Evolutionary conservation across 2,888 invertebrate species (phyloP).

Genomic region (Aspidiotus destructor): DNA sequence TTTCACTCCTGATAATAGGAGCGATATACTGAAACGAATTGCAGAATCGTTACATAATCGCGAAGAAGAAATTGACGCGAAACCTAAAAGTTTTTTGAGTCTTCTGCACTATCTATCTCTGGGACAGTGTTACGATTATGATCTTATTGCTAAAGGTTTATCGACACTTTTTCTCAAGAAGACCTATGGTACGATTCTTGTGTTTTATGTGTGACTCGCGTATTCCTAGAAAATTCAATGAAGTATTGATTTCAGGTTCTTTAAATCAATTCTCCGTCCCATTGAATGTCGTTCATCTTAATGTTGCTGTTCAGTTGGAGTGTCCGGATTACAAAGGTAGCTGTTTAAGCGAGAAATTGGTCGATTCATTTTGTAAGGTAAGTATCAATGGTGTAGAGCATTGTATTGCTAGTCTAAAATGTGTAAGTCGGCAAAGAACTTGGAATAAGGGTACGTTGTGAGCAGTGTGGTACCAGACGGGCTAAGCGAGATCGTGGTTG

Average conservation of each 20-base stretch:
- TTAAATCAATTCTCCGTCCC: not conserved
- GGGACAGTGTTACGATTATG: conserved; percentile 21
- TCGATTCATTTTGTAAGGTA: not conserved
- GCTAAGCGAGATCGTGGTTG: too few species aligned
- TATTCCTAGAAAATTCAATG: not conserved
- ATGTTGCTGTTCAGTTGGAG: not conserved
- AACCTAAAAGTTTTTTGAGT: conserved; percentile 20
- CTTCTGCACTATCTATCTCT: conserved; percentile 26
- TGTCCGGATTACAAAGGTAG: conserved; percentile 6
- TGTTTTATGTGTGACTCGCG: too few species aligned
- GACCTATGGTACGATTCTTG: conserved; percentile 1
- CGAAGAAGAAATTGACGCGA: conserved; percentile 19
- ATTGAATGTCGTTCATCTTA: not conserved
- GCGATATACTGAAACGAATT: conserved; percentile 28
- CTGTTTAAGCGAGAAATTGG: not conserved
- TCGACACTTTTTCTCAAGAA: conserved; percentile 7
- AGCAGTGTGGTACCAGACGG: too few species aligned
- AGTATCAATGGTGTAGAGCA: not conserved
- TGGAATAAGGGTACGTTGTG: too few species aligned
- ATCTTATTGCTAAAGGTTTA: conserved; percentile 3
- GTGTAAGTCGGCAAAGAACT: too few species aligned
- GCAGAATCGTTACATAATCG: conserved; percentile 29
- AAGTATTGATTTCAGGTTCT: not conserved
- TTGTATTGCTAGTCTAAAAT: too few species aligned
- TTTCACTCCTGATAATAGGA: conserved; percentile 26